Evolutionary conservation across 2,113 vertebrate genomes (phyloP), one percentile per base, ranked within the genome.

Genomic region (Puntigrus tetrazona): DNA sequence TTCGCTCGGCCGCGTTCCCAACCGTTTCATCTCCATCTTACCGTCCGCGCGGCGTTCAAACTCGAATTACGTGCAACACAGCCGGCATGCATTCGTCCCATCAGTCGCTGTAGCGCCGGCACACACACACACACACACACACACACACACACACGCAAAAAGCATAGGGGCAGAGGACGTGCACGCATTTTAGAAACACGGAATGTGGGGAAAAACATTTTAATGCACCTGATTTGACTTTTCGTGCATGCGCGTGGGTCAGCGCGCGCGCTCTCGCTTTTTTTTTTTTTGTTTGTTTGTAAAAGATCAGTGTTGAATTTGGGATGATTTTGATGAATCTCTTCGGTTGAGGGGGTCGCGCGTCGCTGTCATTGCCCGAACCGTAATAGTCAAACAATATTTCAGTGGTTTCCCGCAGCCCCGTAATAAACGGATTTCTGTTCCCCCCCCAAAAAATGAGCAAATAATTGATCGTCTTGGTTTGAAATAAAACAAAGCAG

Each of bases 1-100:
- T 91, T 88, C 90, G 90, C 93, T 94, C 94, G 95, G 93, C 91
- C 90, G 91, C 88, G 89, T 92, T 94, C 94, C 93, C 92, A 93
- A 91, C 91, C 87, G 90, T 84, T 88, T 84, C 84, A 91, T 87
- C 78, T 72, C 85, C 84, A 50, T 88, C 78, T 77, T 73, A 45
- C 72, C 82, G 52, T 74, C 47, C 41, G 83, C n/a, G n/a, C n/a
- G n/a, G 29, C 29, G 73, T 77, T 76, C 29, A 14, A 5, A 38
- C 8, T 61, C 18, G 22, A 7, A 16, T 10, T 38, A 38, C 29
- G 77, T 11, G 76, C 3, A 74, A 6, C 75, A 43, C 3, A 16
- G 20, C 2, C 22, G 4, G 2, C 13, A 22, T 31, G 27, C 25
- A 47, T 47, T n/a, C n/a, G n/a, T n/a, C n/a, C n/a, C n/a, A n/a